Base-by-base conservation (phyloP, 1,140 invertebrate species). In the Chymomyza costata region DNA sequence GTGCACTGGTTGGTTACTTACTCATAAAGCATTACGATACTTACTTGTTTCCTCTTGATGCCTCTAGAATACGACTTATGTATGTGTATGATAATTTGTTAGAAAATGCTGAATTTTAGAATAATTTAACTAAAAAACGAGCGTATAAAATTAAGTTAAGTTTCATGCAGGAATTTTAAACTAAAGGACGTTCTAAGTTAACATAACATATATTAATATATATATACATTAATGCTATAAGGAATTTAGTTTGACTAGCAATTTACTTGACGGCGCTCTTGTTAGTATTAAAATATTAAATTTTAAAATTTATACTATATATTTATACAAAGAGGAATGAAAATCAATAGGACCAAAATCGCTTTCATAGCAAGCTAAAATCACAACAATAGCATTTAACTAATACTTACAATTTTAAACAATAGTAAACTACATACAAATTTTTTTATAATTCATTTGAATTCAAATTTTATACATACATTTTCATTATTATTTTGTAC, bases 261-360 rank as follows among this genome's bases (percentile, higher is more conserved):
- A 55, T 3, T n/a, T n/a, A 34, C 8, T n/a, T 6, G 13, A 35
- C n/a, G n/a, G n/a, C n/a, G n/a, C n/a, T n/a, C n/a, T n/a, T n/a
- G n/a, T n/a, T n/a, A n/a, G n/a, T n/a, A n/a, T n/a, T n/a, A n/a
- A n/a, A n/a, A n/a, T 47, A 16, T 35, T 58, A 58, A 44, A 40
- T 51, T 37, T 62, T 62, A 62, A 46, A 25, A 48, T 32, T 65
- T 66, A 59, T 28, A 59, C 48, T 49, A 55, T 50, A 57, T 71
- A 76, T 34, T 34, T 34, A 34, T 5, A 3, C 8, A 34, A 8
- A 10, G n/a, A 34, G 3, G 13, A 34, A 10, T n/a, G 13, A 59
- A 46, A 67, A 78, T 63, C 73, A 80, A 78, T 81, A 78, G 73
- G 73, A 78, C 73, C 73, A 78, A 76, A 55, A 34, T 34, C 13